Evolutionary conservation across 2,797 vertebrate species (phyloP).

Genomic region (Petrocephalus schoutedeni): DNA sequence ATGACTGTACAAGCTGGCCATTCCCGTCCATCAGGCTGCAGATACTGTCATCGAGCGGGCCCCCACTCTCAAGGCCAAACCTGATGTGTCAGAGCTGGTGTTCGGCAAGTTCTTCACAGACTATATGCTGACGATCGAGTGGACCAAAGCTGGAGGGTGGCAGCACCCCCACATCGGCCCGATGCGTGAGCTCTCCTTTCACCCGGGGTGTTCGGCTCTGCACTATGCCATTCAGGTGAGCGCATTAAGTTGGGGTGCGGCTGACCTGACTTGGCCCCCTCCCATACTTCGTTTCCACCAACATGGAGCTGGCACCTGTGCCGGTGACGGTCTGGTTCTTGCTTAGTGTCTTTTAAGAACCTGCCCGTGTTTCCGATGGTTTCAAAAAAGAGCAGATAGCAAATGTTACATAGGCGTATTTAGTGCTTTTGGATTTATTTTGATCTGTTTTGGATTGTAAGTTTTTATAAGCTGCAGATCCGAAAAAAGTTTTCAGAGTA

Average conservation of each 20-base stretch:
- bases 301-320: too few relatives aligned
- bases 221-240: conserved; percentile 79
- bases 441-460: too few relatives aligned
- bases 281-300: too few relatives aligned
- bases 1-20: background rate
- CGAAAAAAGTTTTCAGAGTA: too few relatives aligned
- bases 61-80: conserved; percentile 59
- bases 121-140: conserved; percentile 83
- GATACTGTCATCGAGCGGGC: conserved; percentile 71
- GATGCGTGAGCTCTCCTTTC: conserved; percentile 73
- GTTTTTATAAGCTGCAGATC: too few relatives aligned
- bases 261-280: background rate
- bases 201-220: conserved; percentile 71
- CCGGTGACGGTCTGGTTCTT: too few relatives aligned
- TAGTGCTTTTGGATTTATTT: too few relatives aligned
- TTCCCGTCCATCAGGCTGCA: conserved; percentile 57
- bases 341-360: too few relatives aligned
- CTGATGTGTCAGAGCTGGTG: conserved; percentile 52
- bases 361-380: too few relatives aligned
- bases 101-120: conserved; percentile 83
- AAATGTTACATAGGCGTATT: too few relatives aligned
- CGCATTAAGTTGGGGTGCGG: background rate
- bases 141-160: conserved; percentile 76
- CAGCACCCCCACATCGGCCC: conserved; percentile 73
- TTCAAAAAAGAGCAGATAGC: too few relatives aligned